phyloP scores from a whole-genome alignment of 2,797 vertebrate genomes.

The Xenentodon cancila region DNA sequence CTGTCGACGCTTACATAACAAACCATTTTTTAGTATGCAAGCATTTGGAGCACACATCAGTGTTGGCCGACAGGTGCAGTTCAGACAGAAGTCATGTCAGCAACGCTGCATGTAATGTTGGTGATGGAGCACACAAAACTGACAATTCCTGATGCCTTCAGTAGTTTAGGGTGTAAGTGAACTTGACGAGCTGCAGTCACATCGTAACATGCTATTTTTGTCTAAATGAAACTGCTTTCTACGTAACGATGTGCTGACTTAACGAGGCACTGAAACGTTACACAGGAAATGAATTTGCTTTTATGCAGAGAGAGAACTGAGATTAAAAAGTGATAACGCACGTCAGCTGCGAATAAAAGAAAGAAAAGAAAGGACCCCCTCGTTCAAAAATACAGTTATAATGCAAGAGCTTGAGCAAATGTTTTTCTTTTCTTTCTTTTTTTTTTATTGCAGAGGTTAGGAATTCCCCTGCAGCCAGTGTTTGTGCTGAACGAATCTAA shows the following conservation, averaged over 20 bases:
- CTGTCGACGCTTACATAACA: too few relatives aligned
- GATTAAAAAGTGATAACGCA: neutral
- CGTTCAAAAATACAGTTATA: neutral
- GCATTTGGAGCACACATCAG: too few relatives aligned
- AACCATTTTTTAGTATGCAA: too few relatives aligned
- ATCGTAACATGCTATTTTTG: neutral
- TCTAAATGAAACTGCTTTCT: neutral
- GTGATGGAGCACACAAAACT: neutral
- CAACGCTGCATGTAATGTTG: too few relatives aligned
- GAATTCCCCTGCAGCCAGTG: too few relatives aligned
- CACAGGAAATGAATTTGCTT: constrained; percentile 40
- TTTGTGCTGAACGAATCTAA: too few relatives aligned
- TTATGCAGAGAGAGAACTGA: constrained; percentile 36
- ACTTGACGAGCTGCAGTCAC: neutral
- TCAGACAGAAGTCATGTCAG: too few relatives aligned
- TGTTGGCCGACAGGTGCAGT: too few relatives aligned
- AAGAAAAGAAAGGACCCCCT: neutral
- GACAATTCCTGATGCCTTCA: neutral
- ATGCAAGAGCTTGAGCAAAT: neutral
- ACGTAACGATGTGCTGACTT: too few relatives aligned
- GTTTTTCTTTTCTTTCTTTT: too few relatives aligned
- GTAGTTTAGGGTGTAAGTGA: neutral
- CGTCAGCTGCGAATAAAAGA: neutral
- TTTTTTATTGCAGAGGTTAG: too few relatives aligned
- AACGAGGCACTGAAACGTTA: neutral